These are phyloP conservation scores for Araneus ventricosus DNA, from an alignment of 1,140 invertebrate species.

Conservation along the genomic window DNA sequence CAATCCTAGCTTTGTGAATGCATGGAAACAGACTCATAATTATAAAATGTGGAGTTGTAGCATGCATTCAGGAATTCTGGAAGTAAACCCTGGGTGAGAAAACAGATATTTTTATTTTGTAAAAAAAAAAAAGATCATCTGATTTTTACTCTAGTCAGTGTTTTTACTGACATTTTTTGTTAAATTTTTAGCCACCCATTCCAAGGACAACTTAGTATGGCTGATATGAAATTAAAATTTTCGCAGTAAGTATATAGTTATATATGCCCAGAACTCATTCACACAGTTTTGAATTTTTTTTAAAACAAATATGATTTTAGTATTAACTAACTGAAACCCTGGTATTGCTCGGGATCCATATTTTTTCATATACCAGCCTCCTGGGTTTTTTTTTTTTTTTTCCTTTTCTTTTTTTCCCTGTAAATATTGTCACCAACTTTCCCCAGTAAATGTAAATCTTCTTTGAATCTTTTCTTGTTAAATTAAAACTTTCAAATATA, in stretches of 20 bases:
- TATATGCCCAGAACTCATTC: too few species aligned
- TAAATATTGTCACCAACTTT: too few species aligned
- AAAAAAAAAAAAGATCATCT: neutral
- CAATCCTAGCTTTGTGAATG: constrained; percentile 90
- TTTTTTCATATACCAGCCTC: too few species aligned
- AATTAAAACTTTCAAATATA: too few species aligned
- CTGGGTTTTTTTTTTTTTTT: too few species aligned
- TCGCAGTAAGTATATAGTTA: constrained; percentile 87
- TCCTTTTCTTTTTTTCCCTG: too few species aligned
- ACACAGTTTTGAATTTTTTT: too few species aligned
- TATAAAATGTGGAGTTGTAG: constrained; percentile 90
- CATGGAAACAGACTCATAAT: constrained; percentile 93
- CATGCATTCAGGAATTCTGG: constrained; percentile 84
- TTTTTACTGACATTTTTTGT: neutral
- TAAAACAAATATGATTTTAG: too few species aligned
- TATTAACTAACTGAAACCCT: too few species aligned
- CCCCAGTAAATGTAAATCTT: too few species aligned
- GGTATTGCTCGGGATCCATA: too few species aligned
- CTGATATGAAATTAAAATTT: constrained; percentile 95
- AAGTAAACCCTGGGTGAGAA: constrained; percentile 84
- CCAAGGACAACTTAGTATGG: constrained; percentile 93
- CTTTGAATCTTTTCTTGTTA: too few species aligned
- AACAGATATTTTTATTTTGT: neutral
- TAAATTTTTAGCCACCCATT: constrained; percentile 87
- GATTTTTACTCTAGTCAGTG: neutral